Evolutionary conservation across 2,113 vertebrate genomes (phyloP).

Genomic region (Chionodraco myersi): DNA sequence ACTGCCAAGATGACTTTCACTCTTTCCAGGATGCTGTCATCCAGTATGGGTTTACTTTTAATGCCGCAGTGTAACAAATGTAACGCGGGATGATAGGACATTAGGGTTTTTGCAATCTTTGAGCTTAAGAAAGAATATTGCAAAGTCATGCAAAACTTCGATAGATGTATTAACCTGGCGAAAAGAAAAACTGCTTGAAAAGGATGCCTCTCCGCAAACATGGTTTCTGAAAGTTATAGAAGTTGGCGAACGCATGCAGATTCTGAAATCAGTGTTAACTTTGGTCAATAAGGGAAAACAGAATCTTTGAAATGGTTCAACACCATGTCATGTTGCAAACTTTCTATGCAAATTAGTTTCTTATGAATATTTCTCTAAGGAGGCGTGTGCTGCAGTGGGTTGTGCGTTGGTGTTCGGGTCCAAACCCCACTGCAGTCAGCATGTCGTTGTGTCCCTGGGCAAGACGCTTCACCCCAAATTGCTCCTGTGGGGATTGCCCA

Average conservation of each 20-base stretch:
- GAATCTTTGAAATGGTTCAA: not conserved
- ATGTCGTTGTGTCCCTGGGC: too few relatives aligned
- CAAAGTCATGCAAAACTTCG: not conserved
- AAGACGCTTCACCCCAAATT: too few relatives aligned
- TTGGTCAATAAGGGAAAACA: too few relatives aligned
- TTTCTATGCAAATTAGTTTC: constrained; percentile 27
- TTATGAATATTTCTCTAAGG: constrained; percentile 20
- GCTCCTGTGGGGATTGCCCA: too few relatives aligned
- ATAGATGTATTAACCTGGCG: constrained; percentile 1
- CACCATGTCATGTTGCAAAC: not conserved
- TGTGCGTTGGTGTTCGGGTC: too few relatives aligned
- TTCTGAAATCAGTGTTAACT: too few relatives aligned
- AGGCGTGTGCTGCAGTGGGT: too few relatives aligned
- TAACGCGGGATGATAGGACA: not conserved
- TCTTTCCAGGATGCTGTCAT: constrained; percentile 27
- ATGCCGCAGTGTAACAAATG: constrained; percentile 2
- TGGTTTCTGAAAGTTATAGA: not conserved
- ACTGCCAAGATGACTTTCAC: constrained; percentile 22
- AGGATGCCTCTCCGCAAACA: too few relatives aligned
- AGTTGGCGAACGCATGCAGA: not conserved
- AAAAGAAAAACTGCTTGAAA: not conserved
- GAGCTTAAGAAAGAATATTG: not conserved
- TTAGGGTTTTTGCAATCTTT: not conserved
- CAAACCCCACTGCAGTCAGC: too few relatives aligned
- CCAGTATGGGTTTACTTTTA: not conserved